A percentile compares a stretch with the other conserved stretches of the same genome.
phyloP scores from a whole-genome alignment of 2,113 vertebrate genomes.

The Alosa alosa region DNA sequence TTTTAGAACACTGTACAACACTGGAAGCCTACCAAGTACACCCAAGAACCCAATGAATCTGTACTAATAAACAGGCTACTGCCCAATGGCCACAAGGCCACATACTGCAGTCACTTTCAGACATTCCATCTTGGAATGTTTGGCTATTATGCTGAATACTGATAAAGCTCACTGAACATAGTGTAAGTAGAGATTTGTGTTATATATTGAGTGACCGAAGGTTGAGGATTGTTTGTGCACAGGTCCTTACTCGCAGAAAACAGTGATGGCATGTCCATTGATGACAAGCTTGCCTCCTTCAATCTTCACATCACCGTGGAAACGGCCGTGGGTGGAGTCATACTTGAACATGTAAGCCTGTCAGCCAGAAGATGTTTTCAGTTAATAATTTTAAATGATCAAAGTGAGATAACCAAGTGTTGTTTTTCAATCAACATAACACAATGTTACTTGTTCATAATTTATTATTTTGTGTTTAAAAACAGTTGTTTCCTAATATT shows the following conservation, averaged over 20 bases:
- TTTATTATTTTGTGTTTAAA: conserved; percentile 42
- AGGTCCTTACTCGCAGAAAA: conserved; percentile 89
- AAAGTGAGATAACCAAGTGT: neutral
- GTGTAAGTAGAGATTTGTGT: too few species aligned
- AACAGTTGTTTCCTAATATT: neutral
- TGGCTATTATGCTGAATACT: neutral
- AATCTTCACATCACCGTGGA: conserved; percentile 80
- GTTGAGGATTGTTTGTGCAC: neutral
- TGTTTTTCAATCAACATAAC: neutral
- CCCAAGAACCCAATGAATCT: neutral
- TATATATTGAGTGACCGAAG: neutral
- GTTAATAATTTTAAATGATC: neutral
- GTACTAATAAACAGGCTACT: neutral
- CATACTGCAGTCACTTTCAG: neutral
- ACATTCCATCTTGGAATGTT: neutral
- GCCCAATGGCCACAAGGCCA: neutral
- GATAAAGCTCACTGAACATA: too few species aligned
- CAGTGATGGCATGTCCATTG: conserved; percentile 80
- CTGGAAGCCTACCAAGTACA: neutral
- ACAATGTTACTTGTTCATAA: neutral
- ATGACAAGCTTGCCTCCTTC: conserved; percentile 90
- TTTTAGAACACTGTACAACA: too few species aligned
- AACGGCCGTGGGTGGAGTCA: conserved; percentile 92
- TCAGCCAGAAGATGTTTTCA: neutral
- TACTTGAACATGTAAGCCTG: conserved; percentile 99